A percentile compares a stretch with the other conserved stretches of the same genome.
These are phyloP conservation scores for Caenorhabditis sp. DNA, from an alignment of 2,888 invertebrate genomes.

Conservation along the genomic window DNA sequence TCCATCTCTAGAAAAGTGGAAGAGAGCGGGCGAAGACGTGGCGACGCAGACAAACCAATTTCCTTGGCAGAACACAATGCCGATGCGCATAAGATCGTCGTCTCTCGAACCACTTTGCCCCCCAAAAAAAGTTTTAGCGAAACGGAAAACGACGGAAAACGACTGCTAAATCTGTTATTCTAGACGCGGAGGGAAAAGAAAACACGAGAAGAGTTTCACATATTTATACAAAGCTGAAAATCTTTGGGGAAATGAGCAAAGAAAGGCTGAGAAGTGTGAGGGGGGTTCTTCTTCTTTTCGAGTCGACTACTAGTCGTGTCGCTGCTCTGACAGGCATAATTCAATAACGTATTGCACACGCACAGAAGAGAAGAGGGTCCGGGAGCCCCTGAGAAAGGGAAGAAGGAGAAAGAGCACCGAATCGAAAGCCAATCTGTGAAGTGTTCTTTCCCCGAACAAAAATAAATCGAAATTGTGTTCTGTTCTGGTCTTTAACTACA, in stretches of 20 bases:
- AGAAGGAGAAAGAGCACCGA: not conserved
- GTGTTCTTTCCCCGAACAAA: not conserved
- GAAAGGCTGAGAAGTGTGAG: slow-evolving; percentile 11
- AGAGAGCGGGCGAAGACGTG: slow-evolving; percentile 8
- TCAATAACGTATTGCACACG: slow-evolving; percentile 51
- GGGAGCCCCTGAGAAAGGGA: slow-evolving; percentile 6
- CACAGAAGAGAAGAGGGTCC: slow-evolving; percentile 14
- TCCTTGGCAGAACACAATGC: slow-evolving; percentile 30
- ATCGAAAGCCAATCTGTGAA: not conserved
- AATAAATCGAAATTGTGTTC: too few species aligned
- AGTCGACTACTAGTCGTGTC: slow-evolving; percentile 34
- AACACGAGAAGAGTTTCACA: too few species aligned
- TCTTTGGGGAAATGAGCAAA: slow-evolving; percentile 19
- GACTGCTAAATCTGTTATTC: slow-evolving; percentile 5
- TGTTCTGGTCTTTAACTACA: too few species aligned
- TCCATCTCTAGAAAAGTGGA: slow-evolving; percentile 3
- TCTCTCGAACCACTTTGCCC: slow-evolving; percentile 6
- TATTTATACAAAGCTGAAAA: too few species aligned
- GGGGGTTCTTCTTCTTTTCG: slow-evolving; percentile 19
- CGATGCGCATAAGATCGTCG: slow-evolving; percentile 12
- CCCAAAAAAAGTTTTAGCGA: not conserved
- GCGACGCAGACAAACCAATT: slow-evolving; percentile 35
- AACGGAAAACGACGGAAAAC: not conserved
- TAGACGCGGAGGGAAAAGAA: too few species aligned
- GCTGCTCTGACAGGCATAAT: slow-evolving; percentile 56